These are phyloP conservation scores for Spodoptera picta DNA, from an alignment of 2,888 invertebrate genomes.

Conservation along the genomic window DNA sequence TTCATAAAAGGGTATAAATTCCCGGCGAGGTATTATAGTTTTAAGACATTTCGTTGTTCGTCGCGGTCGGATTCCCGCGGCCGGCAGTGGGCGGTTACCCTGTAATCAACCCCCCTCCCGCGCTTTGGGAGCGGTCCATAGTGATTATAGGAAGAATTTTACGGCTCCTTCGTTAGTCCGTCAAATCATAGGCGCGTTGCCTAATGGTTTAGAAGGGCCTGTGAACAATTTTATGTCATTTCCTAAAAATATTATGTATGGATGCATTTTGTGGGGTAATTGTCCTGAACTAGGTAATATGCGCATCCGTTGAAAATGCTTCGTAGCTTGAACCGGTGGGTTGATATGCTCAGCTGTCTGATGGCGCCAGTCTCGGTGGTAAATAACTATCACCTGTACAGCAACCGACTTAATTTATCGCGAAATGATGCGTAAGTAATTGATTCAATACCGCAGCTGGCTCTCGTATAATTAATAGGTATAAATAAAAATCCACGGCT, in stretches of 20 bases:
- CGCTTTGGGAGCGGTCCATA: conserved; percentile 72
- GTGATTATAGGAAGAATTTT: conserved; percentile 84
- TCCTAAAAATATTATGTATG: conserved; percentile 65
- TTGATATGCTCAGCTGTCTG: conserved; percentile 58
- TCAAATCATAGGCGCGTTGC: conserved; percentile 83
- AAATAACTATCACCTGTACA: conserved; percentile 62
- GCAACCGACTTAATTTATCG: conserved; percentile 56
- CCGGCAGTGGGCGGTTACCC: conserved; percentile 83
- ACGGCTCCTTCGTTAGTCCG: conserved; percentile 84
- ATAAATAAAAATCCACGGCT: conserved; percentile 50
- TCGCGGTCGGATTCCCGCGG: conserved; percentile 68
- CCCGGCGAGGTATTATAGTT: conserved; percentile 64
- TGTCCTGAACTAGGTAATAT: conserved; percentile 68
- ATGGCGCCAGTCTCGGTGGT: conserved; percentile 60
- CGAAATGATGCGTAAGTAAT: conserved; percentile 64
- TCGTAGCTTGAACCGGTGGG: conserved; percentile 31
- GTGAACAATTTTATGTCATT: conserved; percentile 83
- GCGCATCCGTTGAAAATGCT: conserved; percentile 41
- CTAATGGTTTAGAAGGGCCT: conserved; percentile 71
- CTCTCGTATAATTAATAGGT: conserved; percentile 52
- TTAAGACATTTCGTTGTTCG: conserved; percentile 66
- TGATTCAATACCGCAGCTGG: conserved; percentile 59
- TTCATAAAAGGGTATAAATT: conserved; percentile 52
- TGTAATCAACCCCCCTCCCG: conserved; percentile 77
- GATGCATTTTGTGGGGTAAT: conserved; percentile 71